Base-by-base conservation (phyloP, 2,797 vertebrate species). In the Etheostoma perlongum region DNA sequence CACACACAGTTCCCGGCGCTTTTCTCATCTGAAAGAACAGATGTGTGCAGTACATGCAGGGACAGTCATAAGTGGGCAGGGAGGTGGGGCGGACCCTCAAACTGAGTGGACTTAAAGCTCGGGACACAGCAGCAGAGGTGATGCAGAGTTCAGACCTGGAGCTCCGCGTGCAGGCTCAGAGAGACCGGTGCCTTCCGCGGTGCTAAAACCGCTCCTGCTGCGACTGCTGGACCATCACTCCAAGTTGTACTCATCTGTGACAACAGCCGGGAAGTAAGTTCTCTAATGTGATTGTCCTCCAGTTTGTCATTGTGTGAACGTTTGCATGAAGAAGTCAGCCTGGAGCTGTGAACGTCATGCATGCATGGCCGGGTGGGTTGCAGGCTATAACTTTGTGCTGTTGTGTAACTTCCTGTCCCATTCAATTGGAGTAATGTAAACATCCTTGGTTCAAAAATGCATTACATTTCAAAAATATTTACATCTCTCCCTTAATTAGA, bases 21-120 rank as follows among this genome's bases (percentile, higher is more conserved):
- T 84, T 44, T 81, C 76, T 88, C 88, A 71, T 80, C 69, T 68
- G 72, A 47, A 81, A 0, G 42, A 81, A 85, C 79, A 79, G 69
- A 86, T 73, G 47, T 77, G 70, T 63, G 54, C 72, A 3, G 76
- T 27, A 54, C 23, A 21, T 51, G 19, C 72, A 67, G 61, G 75
- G 79, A 58, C 72, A 52, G 55, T 65, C 49, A 14, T 47, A 18
- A 15, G 68, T 63, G 81, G 58, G 21, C 25, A 60, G 68, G 36
- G 51, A 30, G 64, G 76, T 15, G 80, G 86, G 91, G 90, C 81
- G 79, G 81, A 79, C 85, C 59, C 65, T 61, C 19, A 25, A 65
- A 79, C 59, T 54, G 71, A 71, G 67, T 63, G 18, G 79, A 85
- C 82, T 82, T 88, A 90, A 91, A 91, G 71, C 64, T 78, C 78